Evolutionary conservation across 2,797 vertebrate species (phyloP), one percentile per base, ranked within the genome.

Genomic region (Diplodus sargus): DNA sequence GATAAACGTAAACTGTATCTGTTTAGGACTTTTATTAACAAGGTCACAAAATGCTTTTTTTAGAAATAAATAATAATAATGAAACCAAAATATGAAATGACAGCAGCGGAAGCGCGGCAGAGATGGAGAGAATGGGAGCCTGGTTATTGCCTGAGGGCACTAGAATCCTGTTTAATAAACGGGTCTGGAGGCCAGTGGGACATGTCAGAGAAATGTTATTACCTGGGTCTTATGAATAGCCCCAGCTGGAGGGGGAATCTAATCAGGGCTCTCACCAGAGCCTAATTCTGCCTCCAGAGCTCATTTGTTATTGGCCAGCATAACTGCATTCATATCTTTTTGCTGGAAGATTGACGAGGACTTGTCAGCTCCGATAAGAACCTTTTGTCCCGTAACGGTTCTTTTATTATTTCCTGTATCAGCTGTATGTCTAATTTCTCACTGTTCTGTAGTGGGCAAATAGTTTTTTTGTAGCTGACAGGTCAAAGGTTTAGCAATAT

Each of bases 201-300:
- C 79, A 81, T 87, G 90, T 93, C 90, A 87, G 87, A 88, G 85
- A 89, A 92, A 94, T 92, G 86, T 92, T 91, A 94, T 94, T 91
- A 94, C 90, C 91, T 86, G 66, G 66, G 54, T 90, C 87, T 94
- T 91, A 94, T 94, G 93, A 94, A 94, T 91, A 92, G 89, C 39
- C 77, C 67, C 74, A 71, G 86, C 87, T 88, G 73, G 79, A 83
- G 76, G 80, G 68, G 39, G 75, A 74, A 85, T 91, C 82, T 92
- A 90, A 92, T 92, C 90, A 76, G 70, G 20, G 42, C 82, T 82
- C 84, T 88, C 86, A 76, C 79, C 65, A 73, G 54, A 85, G 80
- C 48, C 47, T 82, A 83, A 86, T 92, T 87, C 82, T 77, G 59
- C 72, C 68, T 87, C 79, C 75, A 76, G 82, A 79, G 51, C 83